These are phyloP conservation scores for Tiliacea aurago DNA, from an alignment of 2,888 invertebrate genomes.

Conservation along the genomic window DNA sequence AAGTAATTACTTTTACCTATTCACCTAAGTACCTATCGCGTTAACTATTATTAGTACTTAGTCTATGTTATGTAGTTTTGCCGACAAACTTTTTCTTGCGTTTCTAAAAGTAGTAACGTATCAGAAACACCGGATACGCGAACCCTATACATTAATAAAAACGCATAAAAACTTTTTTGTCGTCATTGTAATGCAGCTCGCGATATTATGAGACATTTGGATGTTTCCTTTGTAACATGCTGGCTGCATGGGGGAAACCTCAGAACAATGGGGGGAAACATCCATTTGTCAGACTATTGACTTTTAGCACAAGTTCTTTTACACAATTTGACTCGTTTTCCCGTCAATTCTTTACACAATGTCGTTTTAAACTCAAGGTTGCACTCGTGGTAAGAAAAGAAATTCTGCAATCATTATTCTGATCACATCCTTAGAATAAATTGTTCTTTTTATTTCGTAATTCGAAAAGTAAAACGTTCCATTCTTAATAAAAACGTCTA, in stretches of 20 bases:
- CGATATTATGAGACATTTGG: conserved; percentile 59
- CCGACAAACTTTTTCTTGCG: neutral
- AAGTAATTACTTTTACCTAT: conserved; percentile 4
- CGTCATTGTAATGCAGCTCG: conserved; percentile 58
- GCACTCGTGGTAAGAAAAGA: conserved; percentile 38
- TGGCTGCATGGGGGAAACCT: conserved; percentile 47
- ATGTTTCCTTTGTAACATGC: conserved; percentile 60
- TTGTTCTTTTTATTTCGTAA: conserved; percentile 57
- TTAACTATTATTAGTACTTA: conserved; percentile 24
- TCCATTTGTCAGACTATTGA: conserved; percentile 64
- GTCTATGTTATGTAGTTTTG: neutral
- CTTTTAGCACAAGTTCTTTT: conserved; percentile 63
- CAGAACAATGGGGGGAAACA: conserved; percentile 58
- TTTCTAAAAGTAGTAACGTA: neutral
- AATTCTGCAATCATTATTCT: conserved; percentile 53
- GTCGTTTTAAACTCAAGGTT: conserved; percentile 41
- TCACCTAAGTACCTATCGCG: neutral
- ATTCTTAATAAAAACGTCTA: conserved; percentile 39
- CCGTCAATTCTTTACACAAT: conserved; percentile 52
- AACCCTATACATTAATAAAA: conserved; percentile 48
- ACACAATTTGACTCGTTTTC: conserved; percentile 49
- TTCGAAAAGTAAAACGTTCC: conserved; percentile 42
- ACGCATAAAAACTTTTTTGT: conserved; percentile 42
- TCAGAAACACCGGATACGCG: neutral
- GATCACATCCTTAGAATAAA: conserved; percentile 57